These are phyloP conservation scores for Thysanoteuthis rhombus DNA, from an alignment of 2,888 invertebrate species.

Conservation along the genomic window DNA sequence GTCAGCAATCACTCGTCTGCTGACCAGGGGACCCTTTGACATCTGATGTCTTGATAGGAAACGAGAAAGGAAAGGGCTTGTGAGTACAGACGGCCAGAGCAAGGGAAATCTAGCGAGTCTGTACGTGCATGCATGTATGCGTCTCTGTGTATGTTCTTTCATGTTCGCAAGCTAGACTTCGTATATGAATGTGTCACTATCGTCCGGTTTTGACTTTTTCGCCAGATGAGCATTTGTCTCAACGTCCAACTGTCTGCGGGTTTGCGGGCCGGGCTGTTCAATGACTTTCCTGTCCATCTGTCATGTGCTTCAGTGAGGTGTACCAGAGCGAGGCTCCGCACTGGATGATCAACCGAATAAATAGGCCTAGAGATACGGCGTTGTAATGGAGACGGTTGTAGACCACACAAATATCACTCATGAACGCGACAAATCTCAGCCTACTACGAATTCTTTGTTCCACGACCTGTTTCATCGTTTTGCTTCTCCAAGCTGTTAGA, in stretches of 20 bases:
- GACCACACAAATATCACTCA: not conserved
- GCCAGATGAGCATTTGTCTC: not conserved
- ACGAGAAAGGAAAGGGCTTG: not conserved
- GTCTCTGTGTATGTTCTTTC: not conserved
- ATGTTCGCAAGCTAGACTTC: not conserved
- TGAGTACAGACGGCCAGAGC: not conserved
- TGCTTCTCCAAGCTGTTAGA: no score
- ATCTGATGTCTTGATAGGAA: not conserved
- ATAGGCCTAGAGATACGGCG: not conserved
- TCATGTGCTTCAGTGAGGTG: not conserved
- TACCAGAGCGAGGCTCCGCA: not conserved
- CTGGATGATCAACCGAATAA: not conserved
- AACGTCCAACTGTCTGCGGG: not conserved
- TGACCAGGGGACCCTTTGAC: not conserved
- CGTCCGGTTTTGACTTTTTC: not conserved
- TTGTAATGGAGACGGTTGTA: not conserved
- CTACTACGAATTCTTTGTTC: no score
- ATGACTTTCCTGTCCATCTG: not conserved
- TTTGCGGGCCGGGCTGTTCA: not conserved
- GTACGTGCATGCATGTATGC: not conserved
- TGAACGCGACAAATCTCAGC: not conserved
- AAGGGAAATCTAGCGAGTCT: not conserved
- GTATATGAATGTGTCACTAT: not conserved
- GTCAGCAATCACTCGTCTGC: constrained; percentile 12
- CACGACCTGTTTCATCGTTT: no score